These are phyloP conservation scores for Sturnira hondurensis DNA, from an alignment of 2,113 vertebrate species.

Conservation along the genomic window DNA sequence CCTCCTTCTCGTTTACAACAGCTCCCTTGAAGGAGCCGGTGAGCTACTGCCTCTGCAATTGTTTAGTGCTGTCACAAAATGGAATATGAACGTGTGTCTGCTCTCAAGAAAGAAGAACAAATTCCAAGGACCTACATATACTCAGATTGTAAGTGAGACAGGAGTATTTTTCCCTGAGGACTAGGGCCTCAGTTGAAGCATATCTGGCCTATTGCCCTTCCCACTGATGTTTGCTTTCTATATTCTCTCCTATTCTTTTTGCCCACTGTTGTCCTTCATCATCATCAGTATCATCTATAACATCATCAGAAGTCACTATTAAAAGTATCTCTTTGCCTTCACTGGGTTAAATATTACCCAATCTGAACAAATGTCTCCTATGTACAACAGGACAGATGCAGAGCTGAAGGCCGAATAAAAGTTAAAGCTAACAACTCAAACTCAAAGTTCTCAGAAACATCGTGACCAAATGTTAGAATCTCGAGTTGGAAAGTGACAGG, in stretches of 20 bases:
- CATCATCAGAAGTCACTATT: neutral
- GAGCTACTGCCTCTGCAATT: neutral
- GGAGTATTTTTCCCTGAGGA: neutral
- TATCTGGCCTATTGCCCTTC: neutral
- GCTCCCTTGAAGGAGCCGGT: neutral
- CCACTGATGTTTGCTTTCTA: neutral
- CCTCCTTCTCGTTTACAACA: neutral
- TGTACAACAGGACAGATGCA: neutral
- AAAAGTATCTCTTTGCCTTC: neutral
- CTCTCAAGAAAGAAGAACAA: neutral
- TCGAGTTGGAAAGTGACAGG: neutral
- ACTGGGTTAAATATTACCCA: neutral
- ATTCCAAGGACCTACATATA: neutral
- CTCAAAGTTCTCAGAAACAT: neutral
- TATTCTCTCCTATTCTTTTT: neutral
- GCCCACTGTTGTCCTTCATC: neutral
- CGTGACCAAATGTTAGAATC: neutral
- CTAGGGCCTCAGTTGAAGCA: neutral
- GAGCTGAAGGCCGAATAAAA: neutral
- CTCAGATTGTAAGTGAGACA: neutral
- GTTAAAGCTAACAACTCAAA: neutral
- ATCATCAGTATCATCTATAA: neutral
- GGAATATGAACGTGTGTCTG: neutral
- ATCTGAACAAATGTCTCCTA: rapidly evolving
- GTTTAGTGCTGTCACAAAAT: neutral